These are phyloP conservation scores for Ennomos erosarius DNA, from an alignment of 2,888 invertebrate species.

Conservation along the genomic window DNA sequence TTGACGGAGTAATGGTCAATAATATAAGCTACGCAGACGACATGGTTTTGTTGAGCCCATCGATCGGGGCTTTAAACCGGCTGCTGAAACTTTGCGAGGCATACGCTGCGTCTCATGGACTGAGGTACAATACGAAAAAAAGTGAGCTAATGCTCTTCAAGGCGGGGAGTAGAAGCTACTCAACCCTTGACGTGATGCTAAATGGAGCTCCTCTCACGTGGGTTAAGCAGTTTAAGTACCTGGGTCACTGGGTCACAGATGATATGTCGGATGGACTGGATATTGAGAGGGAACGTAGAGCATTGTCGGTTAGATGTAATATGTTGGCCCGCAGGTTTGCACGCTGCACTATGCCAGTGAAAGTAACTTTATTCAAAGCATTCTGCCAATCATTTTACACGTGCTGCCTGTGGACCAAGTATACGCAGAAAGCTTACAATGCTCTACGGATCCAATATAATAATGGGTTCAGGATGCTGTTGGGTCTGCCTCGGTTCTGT, in stretches of 20 bases:
- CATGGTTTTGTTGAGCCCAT: not conserved
- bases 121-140: too few species aligned
- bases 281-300: conserved; percentile 41
- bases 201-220: too few species aligned
- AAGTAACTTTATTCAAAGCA: conserved; percentile 4
- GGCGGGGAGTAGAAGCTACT: too few species aligned
- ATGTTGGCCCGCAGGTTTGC: conserved; percentile 37
- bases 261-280: too few species aligned
- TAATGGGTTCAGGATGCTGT: not conserved
- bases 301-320: conserved; percentile 42
- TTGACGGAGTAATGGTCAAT: not conserved
- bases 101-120: too few species aligned
- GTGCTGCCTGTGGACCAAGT: not conserved
- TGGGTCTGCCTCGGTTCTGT: not conserved
- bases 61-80: too few species aligned
- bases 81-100: too few species aligned
- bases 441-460: not conserved
- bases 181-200: too few species aligned
- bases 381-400: not conserved
- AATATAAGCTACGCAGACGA: conserved; percentile 2
- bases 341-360: not conserved
- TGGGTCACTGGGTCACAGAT: too few species aligned
- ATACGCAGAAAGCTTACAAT: not conserved
- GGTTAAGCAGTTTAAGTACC: too few species aligned
- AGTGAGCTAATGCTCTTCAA: too few species aligned